Base-by-base conservation (phyloP, 1,140 invertebrate species). In the Pseudomyrmex concolor region DNA sequence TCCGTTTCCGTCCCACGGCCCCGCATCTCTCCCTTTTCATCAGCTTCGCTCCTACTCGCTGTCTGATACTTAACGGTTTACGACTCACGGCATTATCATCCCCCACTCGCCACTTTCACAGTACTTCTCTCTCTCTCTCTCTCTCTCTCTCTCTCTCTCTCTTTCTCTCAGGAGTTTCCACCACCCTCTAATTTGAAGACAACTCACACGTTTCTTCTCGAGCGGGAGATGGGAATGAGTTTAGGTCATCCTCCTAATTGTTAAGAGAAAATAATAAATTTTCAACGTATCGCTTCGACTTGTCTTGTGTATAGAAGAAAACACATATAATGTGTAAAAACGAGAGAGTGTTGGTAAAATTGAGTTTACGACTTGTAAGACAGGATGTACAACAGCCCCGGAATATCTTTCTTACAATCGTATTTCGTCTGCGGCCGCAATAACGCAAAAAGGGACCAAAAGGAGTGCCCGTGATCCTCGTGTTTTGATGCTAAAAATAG, bases 1-100 rank as follows among this genome's bases (percentile, higher is more conserved):
- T 92, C 92, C 92, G 92, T 81, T 92, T 92, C 91, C 92, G 91
- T 92, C 91, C 91, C 91, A 90, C 89, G 91, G 85, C 87, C 90
- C 84, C 80, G 55, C 91, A 71, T 88, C 89, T 76, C 84, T 77
- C 34, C 84, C 86, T 82, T 86, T 88, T 62, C 63, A 66, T 80
- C 84, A 59, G 64, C 77, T 62, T 84, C 34, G 59, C 70, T 82
- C 45, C 60, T 88, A 86, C 86, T 89, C 83, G 77, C 62, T 45
- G 86, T 34, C 85, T 83, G 84, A 84, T 88, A 92, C 90, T 93
- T 92, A 92, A 90, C 89, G 88, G 86, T 93, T 94, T 94, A 94
- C 92, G 92, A 92, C 89, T 84, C 85, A 86, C 91, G 89, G 91
- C 90, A 67, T 83, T 87, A 85, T 88, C 86, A 87, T 74, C 83